Base-by-base conservation (phyloP, 2,113 vertebrate species). In the Fulmarus glacialis region DNA sequence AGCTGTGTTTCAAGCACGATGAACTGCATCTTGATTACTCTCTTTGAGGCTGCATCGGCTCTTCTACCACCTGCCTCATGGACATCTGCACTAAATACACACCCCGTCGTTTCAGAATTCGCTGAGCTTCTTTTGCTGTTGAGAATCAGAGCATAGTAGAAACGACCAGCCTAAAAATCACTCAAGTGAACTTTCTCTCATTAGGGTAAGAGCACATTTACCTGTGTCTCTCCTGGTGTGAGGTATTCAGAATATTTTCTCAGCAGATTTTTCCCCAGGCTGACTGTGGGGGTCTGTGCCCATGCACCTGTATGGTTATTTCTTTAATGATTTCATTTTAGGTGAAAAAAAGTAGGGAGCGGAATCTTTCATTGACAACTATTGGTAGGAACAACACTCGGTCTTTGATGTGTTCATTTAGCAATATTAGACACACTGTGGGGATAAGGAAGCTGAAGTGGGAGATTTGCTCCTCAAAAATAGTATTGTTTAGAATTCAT, bases 71-170 rank as follows among this genome's bases (percentile, higher is more conserved):
- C 58, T 83, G 40, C 55, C 24, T 84, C 48, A 17, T 2, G 27
- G 59, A 48, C 42, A 40, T 21, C 68, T 45, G 27, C 45, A 70
- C 45, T 53, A 72, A 45, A 63, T 26, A 43, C 23, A 42, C 6
- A 36, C 19, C 21, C 16, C 0, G 0, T 17, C 1, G 0, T 22
- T 70, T 82, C 64, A 40, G 84, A 63, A 66, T 74, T 47, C 3
- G 5, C 42, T 40, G 34, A 38, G 34, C 16, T 72, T 63, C 19
- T 74, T 67, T 42, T 53, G 50, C 36, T 58, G 15, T 23, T 75
- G 45, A 48, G 72, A 80, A 42, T 30, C 56, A 79, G n/a, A 66
- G 19, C 29, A 38, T 0, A 2, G 56, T 5, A 82, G 55, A 58
- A 77, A 62, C 2, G 9, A 78, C 19, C 43, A 73, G 38, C 40